Percentiles rank a stretch among this genome's conserved stretches.
Conservation (phyloP, 2,113 vertebrate genomes). For the Rhea pennata region DNA sequence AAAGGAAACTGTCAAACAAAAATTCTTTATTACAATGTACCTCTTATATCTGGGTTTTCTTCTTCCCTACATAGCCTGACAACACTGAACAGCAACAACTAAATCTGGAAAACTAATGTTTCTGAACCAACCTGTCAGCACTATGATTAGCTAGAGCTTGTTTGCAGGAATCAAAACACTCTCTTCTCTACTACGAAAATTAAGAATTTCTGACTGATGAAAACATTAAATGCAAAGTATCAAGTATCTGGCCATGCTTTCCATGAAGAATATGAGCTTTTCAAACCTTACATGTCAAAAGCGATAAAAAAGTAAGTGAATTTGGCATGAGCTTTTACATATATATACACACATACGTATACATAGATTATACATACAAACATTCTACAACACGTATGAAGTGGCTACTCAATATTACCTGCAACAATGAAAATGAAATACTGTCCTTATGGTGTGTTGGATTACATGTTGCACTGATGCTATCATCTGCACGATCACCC, state of each 20-base stretch:
- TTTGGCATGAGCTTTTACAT: not conserved
- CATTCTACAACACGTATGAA: not conserved
- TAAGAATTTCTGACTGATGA: not conserved
- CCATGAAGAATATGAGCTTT: not conserved
- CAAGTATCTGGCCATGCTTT: not conserved
- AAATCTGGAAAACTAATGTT: not conserved
- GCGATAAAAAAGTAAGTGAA: not conserved
- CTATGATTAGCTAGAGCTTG: not conserved
- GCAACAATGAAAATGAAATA: not conserved
- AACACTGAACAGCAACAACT: not conserved
- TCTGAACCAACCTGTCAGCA: not conserved
- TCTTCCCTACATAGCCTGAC: not conserved
- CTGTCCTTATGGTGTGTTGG: not conserved
- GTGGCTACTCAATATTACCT: not conserved
- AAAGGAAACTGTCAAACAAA: not conserved
- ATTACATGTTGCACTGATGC: not conserved
- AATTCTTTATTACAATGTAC: not conserved
- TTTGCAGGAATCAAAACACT: not conserved
- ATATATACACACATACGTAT: not conserved
- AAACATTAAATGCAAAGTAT: not conserved
- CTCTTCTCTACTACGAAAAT: not conserved
- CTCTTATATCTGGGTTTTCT: not conserved
- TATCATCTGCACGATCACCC: not conserved
- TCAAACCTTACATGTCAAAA: not conserved
- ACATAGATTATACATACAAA: not conserved